phyloP scores from a whole-genome alignment of 2,888 invertebrate species.

The Rhyacophila evoluta region DNA sequence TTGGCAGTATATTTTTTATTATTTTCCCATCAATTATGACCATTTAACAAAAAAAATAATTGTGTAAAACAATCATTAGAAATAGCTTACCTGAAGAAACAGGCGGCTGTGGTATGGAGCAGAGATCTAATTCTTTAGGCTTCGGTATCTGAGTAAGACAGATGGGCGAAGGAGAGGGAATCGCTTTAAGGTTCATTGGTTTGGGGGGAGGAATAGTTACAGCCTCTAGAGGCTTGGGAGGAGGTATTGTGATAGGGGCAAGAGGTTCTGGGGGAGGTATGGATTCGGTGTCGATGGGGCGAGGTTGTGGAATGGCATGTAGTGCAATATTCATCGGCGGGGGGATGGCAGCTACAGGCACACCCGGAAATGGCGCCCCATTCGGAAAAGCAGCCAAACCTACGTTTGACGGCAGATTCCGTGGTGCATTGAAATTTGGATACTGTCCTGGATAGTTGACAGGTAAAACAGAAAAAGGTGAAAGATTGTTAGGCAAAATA shows the following conservation, averaged over 20 bases:
- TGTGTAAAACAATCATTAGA: too few relatives aligned
- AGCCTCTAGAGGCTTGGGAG: conserved; percentile 55
- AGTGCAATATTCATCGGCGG: conserved; percentile 58
- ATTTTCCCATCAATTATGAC: too few relatives aligned
- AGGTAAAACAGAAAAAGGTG: neutral
- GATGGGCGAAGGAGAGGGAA: conserved; percentile 73
- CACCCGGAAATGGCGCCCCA: neutral
- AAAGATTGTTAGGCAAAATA: neutral
- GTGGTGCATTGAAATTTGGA: neutral
- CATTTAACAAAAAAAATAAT: too few relatives aligned
- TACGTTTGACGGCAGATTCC: neutral
- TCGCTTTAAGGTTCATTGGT: conserved; percentile 73
- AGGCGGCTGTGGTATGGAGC: conserved; percentile 68
- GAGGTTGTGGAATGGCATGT: conserved; percentile 56
- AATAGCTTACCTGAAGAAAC: conserved; percentile 33
- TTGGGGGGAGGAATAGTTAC: conserved; percentile 66
- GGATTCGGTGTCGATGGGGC: conserved; percentile 53
- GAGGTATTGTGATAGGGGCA: conserved; percentile 58
- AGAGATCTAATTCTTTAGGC: conserved; percentile 72
- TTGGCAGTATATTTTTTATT: too few relatives aligned
- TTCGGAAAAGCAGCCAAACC: neutral
- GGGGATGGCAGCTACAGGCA: conserved; percentile 56
- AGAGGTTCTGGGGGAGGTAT: conserved; percentile 55
- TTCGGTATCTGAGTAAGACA: conserved; percentile 73
- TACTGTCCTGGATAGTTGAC: neutral